Evolutionary conservation across 2,113 vertebrate species (phyloP).

Genomic region (Ellobius talpinus): DNA sequence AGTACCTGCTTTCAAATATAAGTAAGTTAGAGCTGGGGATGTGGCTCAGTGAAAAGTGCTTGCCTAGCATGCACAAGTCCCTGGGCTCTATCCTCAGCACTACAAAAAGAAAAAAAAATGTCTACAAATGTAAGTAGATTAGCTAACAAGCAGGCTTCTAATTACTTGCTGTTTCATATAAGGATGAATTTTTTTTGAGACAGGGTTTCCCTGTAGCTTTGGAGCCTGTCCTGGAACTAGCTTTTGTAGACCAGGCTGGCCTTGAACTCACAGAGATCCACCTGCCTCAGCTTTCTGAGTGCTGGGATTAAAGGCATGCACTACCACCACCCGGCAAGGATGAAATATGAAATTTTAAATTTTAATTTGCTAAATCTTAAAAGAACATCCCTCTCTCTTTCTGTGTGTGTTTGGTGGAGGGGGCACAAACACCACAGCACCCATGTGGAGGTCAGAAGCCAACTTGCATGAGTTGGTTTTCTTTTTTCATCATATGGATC

Average conservation of each 20-base stretch:
- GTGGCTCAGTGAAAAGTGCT: neutral
- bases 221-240: too few species aligned
- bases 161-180: neutral
- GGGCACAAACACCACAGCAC: neutral
- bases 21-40: neutral
- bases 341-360: neutral
- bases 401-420: neutral
- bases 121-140: neutral
- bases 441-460: neutral
- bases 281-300: too few species aligned
- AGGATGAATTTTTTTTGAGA: neutral
- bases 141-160: neutral
- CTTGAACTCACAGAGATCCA: too few species aligned
- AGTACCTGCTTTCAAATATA: conserved; percentile 9
- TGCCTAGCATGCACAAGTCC: neutral
- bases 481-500: neutral
- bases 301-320: too few species aligned
- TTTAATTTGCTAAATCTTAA: neutral
- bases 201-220: too few species aligned
- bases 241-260: too few species aligned
- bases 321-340: too few species aligned
- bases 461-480: neutral
- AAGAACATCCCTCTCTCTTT: neutral
- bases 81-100: neutral
- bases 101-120: too few species aligned